phyloP scores from a whole-genome alignment of 2,888 invertebrate genomes.

The Tipula confusa region DNA sequence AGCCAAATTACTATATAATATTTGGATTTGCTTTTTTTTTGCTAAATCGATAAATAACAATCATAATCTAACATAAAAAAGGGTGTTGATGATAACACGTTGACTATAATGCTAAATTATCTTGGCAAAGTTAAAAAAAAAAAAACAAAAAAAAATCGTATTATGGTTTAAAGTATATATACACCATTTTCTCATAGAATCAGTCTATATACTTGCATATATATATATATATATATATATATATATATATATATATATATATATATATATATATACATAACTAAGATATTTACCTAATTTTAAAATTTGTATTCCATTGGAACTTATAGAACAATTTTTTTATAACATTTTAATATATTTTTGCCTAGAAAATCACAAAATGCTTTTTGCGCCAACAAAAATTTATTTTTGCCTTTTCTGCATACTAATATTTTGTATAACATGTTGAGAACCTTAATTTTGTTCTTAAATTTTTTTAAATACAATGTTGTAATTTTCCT shows the following conservation, averaged over 20 bases:
- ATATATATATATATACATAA: neutral
- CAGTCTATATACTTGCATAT: neutral
- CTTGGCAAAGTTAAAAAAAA: no score
- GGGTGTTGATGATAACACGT: slow-evolving; percentile 20
- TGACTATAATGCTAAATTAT: slow-evolving; percentile 25
- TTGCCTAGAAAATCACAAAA: neutral
- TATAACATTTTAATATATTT: neutral
- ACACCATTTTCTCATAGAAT: neutral
- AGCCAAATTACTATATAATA: neutral
- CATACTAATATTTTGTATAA: neutral
- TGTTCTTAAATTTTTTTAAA: neutral
- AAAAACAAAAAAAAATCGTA: neutral
- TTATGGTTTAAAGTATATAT: neutral
- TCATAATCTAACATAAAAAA: slow-evolving; percentile 20
- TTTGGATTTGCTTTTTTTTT: neutral
- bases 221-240: neutral
- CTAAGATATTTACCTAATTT: neutral
- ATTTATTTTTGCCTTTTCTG: neutral
- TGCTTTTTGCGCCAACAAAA: neutral
- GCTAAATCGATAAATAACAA: neutral
- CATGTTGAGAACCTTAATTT: neutral
- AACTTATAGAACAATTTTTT: neutral
- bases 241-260: neutral
- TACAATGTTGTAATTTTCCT: neutral
- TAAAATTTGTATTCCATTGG: slow-evolving; percentile 3